Conservation (phyloP, 2,888 invertebrate species). For the Julus scanicus region DNA sequence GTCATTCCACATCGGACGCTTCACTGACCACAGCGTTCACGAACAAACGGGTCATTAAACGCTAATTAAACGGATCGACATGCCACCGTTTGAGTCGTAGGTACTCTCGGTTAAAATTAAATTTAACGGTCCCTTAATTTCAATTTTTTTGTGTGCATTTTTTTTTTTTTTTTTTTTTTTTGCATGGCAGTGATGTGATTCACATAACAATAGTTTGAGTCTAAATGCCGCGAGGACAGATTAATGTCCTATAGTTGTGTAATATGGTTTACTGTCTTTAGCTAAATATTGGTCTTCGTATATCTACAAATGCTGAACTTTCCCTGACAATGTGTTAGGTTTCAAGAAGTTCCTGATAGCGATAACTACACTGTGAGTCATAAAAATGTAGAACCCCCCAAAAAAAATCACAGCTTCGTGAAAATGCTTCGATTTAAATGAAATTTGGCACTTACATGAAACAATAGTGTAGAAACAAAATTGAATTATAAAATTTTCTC, state of each 20-base stretch:
- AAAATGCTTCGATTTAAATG: too few relatives aligned
- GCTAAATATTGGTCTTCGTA: not conserved
- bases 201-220: not conserved
- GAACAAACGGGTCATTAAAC: not conserved
- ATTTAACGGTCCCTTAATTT: not conserved
- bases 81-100: slow-evolving; percentile 14
- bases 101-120: not conserved
- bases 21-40: slow-evolving; percentile 9
- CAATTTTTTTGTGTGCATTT: not conserved
- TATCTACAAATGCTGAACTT: not conserved
- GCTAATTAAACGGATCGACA: not conserved
- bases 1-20: not conserved
- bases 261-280: not conserved
- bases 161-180: slow-evolving; percentile 16
- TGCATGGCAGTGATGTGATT: not conserved
- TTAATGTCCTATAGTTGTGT: too few relatives aligned
- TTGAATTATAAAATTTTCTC: too few relatives aligned
- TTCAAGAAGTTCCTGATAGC: too few relatives aligned
- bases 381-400: too few relatives aligned
- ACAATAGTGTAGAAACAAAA: too few relatives aligned
- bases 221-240: not conserved
- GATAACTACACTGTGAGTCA: too few relatives aligned
- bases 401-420: too few relatives aligned
- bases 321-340: not conserved
- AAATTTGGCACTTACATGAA: too few relatives aligned